phyloP scores from a whole-genome alignment of 1,140 invertebrate genomes.

The Trichogramma pretiosum region DNA sequence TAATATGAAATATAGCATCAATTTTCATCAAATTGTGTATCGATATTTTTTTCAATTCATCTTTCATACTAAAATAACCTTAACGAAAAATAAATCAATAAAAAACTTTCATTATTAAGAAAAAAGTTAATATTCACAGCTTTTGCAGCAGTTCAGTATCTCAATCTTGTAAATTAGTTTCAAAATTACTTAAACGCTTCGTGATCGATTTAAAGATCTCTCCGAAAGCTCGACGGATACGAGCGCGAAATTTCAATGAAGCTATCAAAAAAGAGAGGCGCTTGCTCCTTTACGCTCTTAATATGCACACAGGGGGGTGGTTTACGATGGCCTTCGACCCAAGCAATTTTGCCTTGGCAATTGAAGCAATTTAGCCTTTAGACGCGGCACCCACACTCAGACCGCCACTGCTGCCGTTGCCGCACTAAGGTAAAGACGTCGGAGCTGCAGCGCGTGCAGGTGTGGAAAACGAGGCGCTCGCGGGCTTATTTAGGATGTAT shows the following conservation, averaged over 20 bases:
- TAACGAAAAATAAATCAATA: background rate
- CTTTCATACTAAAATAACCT: background rate
- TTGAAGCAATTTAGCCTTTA: conserved; percentile 35
- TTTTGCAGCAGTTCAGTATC: too few species aligned
- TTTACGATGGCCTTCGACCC: too few species aligned
- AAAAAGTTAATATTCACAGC: too few species aligned
- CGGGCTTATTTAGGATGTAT: conserved; percentile 41
- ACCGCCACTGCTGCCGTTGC: too few species aligned
- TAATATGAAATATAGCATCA: background rate
- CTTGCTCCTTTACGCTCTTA: too few species aligned
- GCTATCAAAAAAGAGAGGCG: conserved; percentile 6
- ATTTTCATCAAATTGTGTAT: background rate
- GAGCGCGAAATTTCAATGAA: conserved; percentile 11
- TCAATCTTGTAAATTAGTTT: too few species aligned
- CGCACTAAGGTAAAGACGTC: too few species aligned
- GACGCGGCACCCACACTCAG: too few species aligned
- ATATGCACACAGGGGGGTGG: conserved; percentile 1
- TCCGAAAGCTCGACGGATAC: too few species aligned
- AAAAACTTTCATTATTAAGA: background rate
- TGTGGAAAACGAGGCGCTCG: conserved; percentile 32
- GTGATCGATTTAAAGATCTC: too few species aligned
- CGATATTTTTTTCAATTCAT: background rate
- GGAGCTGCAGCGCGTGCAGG: conserved; percentile 23
- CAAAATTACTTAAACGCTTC: too few species aligned
- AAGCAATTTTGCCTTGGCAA: conserved; percentile 30